phyloP scores from a whole-genome alignment of 2,888 invertebrate genomes.

The Hypercompe scribonia region DNA sequence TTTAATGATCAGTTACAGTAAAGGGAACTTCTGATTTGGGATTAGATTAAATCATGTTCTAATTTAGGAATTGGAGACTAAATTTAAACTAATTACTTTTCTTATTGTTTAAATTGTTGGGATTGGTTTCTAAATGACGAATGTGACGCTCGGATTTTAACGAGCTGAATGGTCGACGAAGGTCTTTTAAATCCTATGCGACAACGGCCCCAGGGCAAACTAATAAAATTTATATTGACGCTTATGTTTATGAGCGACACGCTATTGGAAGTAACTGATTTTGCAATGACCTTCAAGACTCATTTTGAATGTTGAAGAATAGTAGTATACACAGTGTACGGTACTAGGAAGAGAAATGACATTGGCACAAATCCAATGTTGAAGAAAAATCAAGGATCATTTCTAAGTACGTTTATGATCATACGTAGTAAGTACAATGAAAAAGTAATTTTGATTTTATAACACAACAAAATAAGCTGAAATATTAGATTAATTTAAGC shows the following conservation, averaged over 20 bases:
- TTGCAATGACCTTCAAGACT: conserved; percentile 45
- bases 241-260: conserved; percentile 59
- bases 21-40: conserved; percentile 1
- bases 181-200: conserved; percentile 59
- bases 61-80: conserved; percentile 29
- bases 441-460: background rate
- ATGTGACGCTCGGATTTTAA: conserved; percentile 56
- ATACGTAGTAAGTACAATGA: background rate
- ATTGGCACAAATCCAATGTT: conserved; percentile 61
- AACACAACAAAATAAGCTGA: background rate
- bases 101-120: conserved; percentile 53
- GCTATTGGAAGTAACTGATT: conserved; percentile 60
- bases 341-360: conserved; percentile 32
- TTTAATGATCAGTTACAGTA: conserved; percentile 20
- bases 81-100: conserved; percentile 31
- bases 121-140: conserved; percentile 56
- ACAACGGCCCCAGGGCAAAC: conserved; percentile 53
- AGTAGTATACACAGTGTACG: conserved; percentile 25
- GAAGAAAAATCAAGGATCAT: conserved; percentile 46
- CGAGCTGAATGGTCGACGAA: conserved; percentile 67
- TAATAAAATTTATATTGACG: conserved; percentile 64
- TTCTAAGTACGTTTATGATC: conserved; percentile 46
- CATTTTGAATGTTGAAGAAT: conserved; percentile 45
- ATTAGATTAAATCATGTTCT: conserved; percentile 5
- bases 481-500: background rate